Percentiles rank a stretch among this genome's conserved stretches.
Conservation (phyloP, 2,113 vertebrate species). For the Peucedramus taeniatus region DNA sequence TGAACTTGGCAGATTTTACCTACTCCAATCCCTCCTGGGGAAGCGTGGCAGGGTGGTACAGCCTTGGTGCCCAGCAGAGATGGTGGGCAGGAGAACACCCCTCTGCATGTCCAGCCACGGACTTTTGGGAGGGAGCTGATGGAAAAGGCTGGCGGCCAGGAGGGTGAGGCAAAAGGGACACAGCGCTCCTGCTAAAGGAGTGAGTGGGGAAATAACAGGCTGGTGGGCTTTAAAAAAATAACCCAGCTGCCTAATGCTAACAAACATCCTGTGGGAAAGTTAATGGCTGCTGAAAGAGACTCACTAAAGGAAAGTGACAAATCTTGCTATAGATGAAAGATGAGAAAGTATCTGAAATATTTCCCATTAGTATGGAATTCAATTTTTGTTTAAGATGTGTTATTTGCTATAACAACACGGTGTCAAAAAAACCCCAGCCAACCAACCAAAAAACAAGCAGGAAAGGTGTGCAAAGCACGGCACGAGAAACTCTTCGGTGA, state of each 20-base stretch:
- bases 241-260: background rate
- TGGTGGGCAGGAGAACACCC: fast-evolving
- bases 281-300: background rate
- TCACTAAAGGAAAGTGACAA: background rate
- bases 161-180: background rate
- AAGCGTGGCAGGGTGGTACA: fast-evolving
- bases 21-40: background rate
- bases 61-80: fast-evolving
- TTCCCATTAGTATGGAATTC: background rate
- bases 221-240: background rate
- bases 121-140: background rate
- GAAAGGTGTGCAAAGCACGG: background rate
- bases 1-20: background rate
- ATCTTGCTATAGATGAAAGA: background rate
- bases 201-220: background rate
- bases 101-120: fast-evolving
- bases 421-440: background rate
- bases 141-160: background rate
- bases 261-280: background rate
- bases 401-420: background rate
- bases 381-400: background rate
- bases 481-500: background rate
- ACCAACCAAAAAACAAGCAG: background rate
- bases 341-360: background rate
- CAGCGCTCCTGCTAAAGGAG: background rate